Evolutionary conservation across 2,888 invertebrate species (phyloP).

Genomic region (Apodemia mormo): DNA sequence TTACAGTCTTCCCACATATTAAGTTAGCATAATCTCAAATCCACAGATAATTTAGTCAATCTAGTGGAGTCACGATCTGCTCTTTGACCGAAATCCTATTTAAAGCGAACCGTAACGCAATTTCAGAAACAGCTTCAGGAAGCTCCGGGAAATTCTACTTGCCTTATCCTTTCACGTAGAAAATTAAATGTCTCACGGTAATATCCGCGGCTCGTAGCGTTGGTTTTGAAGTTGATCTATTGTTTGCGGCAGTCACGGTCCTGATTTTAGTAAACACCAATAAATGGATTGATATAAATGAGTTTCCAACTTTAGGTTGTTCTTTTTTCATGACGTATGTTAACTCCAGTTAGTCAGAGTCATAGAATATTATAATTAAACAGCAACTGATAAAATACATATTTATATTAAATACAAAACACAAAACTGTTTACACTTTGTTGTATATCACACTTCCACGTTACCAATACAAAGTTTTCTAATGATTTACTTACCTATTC

Average conservation of each 20-base stretch:
- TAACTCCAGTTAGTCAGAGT: too few species aligned
- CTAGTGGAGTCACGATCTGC: constrained; percentile 28
- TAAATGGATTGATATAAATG: constrained; percentile 40
- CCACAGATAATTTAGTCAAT: constrained; percentile 21
- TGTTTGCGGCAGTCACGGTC: constrained; percentile 44
- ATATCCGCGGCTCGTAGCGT: constrained; percentile 64
- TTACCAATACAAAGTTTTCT: too few species aligned
- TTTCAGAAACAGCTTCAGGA: constrained; percentile 59
- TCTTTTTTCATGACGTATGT: neutral
- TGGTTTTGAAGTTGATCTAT: constrained; percentile 76
- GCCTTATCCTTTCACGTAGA: constrained; percentile 81
- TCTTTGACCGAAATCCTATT: constrained; percentile 47
- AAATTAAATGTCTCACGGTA: constrained; percentile 79
- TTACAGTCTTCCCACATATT: neutral
- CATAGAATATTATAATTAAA: too few species aligned
- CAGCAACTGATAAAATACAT: too few species aligned
- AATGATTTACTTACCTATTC: too few species aligned
- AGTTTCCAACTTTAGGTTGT: neutral
- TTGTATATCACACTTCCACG: too few species aligned
- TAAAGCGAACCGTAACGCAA: constrained; percentile 63
- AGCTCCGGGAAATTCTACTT: constrained; percentile 66
- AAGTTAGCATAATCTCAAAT: constrained; percentile 4
- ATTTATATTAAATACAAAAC: too few species aligned
- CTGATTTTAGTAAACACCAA: constrained; percentile 41
- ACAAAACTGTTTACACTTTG: too few species aligned